A percentile compares a stretch with the other conserved stretches of the same genome.
Evolutionary conservation across 1,140 invertebrate genomes (phyloP).

Genomic region (Cheumatopsyche charites): DNA sequence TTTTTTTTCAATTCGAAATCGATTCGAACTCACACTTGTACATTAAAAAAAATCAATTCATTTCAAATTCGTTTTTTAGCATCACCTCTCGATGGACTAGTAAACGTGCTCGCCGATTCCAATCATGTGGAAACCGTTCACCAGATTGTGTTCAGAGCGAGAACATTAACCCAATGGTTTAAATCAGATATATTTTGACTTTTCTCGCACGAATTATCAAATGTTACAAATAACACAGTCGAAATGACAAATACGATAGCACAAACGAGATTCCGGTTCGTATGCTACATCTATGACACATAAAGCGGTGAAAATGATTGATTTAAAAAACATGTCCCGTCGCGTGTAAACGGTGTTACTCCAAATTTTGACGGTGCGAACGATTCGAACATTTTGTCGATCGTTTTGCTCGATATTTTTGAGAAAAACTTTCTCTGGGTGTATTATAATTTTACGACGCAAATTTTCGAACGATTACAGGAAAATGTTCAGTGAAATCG

Average conservation of each 20-base stretch:
- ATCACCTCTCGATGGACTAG: conserved; percentile 4
- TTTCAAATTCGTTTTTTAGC: not conserved
- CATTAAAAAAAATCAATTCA: not conserved
- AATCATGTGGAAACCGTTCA: too few species aligned
- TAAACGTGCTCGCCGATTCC: not conserved
- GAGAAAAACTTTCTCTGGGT: conserved; percentile 5
- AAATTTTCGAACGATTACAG: not conserved
- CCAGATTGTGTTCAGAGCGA: too few species aligned
- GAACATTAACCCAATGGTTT: too few species aligned
- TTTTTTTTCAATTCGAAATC: not conserved
- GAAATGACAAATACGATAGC: not conserved
- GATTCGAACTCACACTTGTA: conserved; percentile 2
- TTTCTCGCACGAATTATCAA: too few species aligned
- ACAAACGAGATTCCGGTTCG: conserved; percentile 5
- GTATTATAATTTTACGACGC: not conserved
- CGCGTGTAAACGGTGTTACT: not conserved
- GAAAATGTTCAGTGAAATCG: not conserved
- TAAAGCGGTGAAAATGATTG: conserved; percentile 13
- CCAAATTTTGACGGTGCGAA: not conserved
- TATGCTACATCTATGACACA: not conserved
- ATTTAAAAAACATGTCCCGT: conserved; percentile 23
- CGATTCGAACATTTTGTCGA: not conserved
- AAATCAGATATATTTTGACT: too few species aligned
- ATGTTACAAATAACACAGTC: not conserved
- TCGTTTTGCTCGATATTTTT: not conserved